These are phyloP conservation scores for Drepana falcataria DNA, from an alignment of 2,888 invertebrate species.

Conservation along the genomic window DNA sequence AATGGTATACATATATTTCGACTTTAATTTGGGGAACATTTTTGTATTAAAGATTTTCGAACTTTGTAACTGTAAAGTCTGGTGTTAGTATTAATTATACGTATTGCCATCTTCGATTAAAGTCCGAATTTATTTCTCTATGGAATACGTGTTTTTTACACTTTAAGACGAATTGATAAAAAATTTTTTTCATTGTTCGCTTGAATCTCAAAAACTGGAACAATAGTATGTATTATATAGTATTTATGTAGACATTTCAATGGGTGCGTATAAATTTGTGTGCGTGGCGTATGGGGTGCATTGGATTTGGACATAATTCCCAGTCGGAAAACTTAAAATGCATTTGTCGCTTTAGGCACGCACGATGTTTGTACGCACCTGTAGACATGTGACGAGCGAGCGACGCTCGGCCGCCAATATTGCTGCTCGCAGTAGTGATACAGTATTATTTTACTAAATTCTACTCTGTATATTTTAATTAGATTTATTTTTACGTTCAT, in stretches of 20 bases:
- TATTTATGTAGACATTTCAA: not conserved
- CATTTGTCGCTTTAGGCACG: not conserved
- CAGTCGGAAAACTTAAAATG: too few relatives aligned
- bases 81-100: too few relatives aligned
- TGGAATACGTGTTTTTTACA: too few relatives aligned
- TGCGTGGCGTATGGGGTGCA: too few relatives aligned
- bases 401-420: conserved; percentile 45
- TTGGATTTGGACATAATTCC: too few relatives aligned
- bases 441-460: conserved; percentile 75
- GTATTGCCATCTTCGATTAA: too few relatives aligned
- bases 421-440: conserved; percentile 66
- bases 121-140: too few relatives aligned
- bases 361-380: too few relatives aligned
- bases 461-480: conserved; percentile 69
- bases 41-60: too few relatives aligned
- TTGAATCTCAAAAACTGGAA: not conserved
- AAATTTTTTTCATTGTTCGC: not conserved
- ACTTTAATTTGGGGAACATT: not conserved
- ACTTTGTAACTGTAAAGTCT: too few relatives aligned
- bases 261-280: not conserved
- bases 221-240: too few relatives aligned
- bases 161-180: too few relatives aligned
- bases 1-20: conserved; percentile 20
- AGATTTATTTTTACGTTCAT: conserved; percentile 57
- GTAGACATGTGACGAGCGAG: conserved; percentile 13